phyloP scores from a whole-genome alignment of 2,113 vertebrate genomes.

The Xiphias gladius region DNA sequence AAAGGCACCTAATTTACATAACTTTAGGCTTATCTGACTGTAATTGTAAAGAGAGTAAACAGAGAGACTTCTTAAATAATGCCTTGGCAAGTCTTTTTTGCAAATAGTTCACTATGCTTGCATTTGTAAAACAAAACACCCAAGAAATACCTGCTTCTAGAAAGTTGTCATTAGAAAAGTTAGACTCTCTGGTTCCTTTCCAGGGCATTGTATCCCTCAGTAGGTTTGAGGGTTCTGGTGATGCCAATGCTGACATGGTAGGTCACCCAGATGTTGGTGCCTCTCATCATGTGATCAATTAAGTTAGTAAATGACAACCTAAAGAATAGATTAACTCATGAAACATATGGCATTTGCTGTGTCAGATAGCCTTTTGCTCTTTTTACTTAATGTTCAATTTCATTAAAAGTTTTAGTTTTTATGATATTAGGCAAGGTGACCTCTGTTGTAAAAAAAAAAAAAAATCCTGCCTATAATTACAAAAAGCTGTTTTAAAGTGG shows the following conservation, averaged over 20 bases:
- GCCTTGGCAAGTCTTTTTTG: not conserved
- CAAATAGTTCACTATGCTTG: not conserved
- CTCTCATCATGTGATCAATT: not conserved
- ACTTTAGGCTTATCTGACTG: not conserved
- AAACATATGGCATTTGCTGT: not conserved
- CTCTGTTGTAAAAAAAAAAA: not conserved
- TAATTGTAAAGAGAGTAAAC: not conserved
- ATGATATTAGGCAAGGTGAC: not conserved
- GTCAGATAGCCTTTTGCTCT: not conserved
- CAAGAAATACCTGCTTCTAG: too few relatives aligned
- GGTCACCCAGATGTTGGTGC: not conserved
- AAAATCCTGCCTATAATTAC: not conserved
- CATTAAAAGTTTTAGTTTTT: not conserved
- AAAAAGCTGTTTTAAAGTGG: not conserved
- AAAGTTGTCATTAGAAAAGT: slow-evolving; percentile 12
- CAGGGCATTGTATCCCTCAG: not conserved
- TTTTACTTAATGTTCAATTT: not conserved
- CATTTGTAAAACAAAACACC: not conserved
- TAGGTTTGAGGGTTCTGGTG: slow-evolving; percentile 4
- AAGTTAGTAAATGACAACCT: not conserved
- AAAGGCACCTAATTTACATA: not conserved
- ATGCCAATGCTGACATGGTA: not conserved
- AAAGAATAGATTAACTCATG: not conserved
- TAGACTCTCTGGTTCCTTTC: not conserved
- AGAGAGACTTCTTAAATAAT: not conserved